phyloP scores from a whole-genome alignment of 1,140 invertebrate species.

The Dinothrombium tinctorium region DNA sequence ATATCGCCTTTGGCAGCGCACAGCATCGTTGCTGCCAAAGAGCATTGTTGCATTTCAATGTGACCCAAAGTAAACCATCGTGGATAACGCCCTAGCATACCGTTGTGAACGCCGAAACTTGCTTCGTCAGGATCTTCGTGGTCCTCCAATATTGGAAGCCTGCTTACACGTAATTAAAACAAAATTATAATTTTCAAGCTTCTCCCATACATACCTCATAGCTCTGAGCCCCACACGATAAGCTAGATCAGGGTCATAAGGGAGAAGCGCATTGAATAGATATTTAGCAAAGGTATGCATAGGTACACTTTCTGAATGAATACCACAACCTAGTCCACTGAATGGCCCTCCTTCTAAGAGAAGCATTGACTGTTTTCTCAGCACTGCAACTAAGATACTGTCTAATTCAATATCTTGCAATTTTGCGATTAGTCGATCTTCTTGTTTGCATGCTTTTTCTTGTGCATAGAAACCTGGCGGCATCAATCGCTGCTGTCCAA shows the following conservation, averaged over 20 bases:
- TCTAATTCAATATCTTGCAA: slow-evolving; percentile 50
- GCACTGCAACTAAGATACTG: slow-evolving; percentile 32
- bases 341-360: slow-evolving; percentile 35
- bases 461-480: slow-evolving; percentile 52
- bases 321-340: slow-evolving; percentile 42
- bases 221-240: slow-evolving; percentile 36
- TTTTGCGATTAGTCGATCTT: slow-evolving; percentile 45
- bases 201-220: slow-evolving; percentile 24
- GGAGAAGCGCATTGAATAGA: slow-evolving; percentile 43
- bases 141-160: slow-evolving; percentile 49
- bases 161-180: slow-evolving; percentile 15
- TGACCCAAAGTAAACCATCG: slow-evolving; percentile 36
- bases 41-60: slow-evolving; percentile 55
- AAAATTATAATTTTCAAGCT: neutral
- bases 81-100: slow-evolving; percentile 32
- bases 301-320: slow-evolving; percentile 46
- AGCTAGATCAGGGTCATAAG: slow-evolving; percentile 43
- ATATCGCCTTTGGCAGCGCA: slow-evolving; percentile 44
- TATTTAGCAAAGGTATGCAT: slow-evolving; percentile 60
- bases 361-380: slow-evolving; percentile 29
- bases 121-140: slow-evolving; percentile 35
- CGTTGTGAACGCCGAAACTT: slow-evolving; percentile 11
- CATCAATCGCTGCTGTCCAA: slow-evolving; percentile 51
- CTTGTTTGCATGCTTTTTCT: slow-evolving; percentile 44
- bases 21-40: slow-evolving; percentile 48